phyloP scores from a whole-genome alignment of 2,888 invertebrate genomes.

The Agrotis ipsilon region DNA sequence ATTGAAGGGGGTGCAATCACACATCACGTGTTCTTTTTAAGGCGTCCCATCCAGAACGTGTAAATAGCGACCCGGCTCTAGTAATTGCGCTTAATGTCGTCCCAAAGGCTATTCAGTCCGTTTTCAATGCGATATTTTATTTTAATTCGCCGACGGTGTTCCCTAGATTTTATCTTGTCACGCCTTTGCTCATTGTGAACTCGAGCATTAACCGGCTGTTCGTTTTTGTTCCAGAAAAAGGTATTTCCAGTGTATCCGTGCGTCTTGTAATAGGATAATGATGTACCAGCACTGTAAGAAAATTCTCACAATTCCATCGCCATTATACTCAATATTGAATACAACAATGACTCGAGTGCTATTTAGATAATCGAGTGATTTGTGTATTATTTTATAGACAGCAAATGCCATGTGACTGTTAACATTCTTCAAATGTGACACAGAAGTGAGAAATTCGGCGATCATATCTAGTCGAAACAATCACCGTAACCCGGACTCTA shows the following conservation, averaged over 20 bases:
- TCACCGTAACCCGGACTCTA: conserved; percentile 40
- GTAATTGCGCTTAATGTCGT: conserved; percentile 87
- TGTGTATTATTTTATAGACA: conserved; percentile 26
- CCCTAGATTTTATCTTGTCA: conserved; percentile 89
- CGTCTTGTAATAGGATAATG: conserved; percentile 80
- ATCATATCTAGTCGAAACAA: conserved; percentile 49
- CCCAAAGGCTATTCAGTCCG: conserved; percentile 86
- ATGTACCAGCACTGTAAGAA: conserved; percentile 66
- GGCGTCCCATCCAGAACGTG: conserved; percentile 73
- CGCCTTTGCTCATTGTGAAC: conserved; percentile 85
- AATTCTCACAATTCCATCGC: conserved; percentile 57
- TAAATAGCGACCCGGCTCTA: conserved; percentile 78
- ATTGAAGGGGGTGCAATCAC: conserved; percentile 74
- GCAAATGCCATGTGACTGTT: conserved; percentile 48
- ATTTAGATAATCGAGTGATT: conserved; percentile 47
- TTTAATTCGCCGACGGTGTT: conserved; percentile 84
- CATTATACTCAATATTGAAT: conserved; percentile 32
- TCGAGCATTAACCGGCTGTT: conserved; percentile 77
- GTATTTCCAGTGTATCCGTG: conserved; percentile 76
- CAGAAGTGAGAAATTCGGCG: conserved; percentile 44
- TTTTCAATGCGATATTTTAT: conserved; percentile 87
- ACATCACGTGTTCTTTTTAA: conserved; percentile 73
- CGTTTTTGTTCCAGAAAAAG: conserved; percentile 81
- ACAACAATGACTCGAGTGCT: conserved; percentile 34
- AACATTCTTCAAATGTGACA: conserved; percentile 50